phyloP scores from a whole-genome alignment of 1,140 invertebrate species.

The Plutomurus gul region DNA sequence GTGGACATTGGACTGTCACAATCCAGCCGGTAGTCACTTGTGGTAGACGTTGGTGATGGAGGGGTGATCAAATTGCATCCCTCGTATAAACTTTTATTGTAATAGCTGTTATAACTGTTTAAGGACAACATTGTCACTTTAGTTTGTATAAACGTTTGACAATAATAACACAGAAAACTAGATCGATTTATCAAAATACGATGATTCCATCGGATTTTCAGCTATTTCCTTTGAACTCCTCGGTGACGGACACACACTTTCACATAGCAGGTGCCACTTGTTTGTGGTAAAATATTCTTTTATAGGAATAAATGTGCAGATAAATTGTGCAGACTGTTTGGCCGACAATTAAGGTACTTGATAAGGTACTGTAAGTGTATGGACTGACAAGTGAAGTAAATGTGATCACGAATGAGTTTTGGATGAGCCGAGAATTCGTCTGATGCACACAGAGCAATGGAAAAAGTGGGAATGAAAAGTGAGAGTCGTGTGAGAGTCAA shows the following conservation, averaged over 20 bases:
- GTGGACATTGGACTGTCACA: conserved; percentile 9
- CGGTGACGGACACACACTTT: too few relatives aligned
- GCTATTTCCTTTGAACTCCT: too few relatives aligned
- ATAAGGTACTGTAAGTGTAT: too few relatives aligned
- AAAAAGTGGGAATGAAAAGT: conserved; percentile 27
- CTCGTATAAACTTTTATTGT: not conserved
- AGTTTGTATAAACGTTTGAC: not conserved
- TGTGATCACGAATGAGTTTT: not conserved
- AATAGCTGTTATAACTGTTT: conserved; percentile 13
- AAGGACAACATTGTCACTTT: conserved; percentile 2
- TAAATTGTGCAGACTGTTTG: too few relatives aligned
- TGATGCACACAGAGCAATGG: conserved; percentile 16
- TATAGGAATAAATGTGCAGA: too few relatives aligned
- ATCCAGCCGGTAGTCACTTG: conserved; percentile 7
- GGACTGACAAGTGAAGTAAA: too few relatives aligned
- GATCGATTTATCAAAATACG: too few relatives aligned
- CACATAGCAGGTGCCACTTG: too few relatives aligned
- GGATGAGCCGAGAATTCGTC: not conserved
- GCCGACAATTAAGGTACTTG: too few relatives aligned
- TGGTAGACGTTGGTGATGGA: conserved; percentile 5
- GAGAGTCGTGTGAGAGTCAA: conserved; percentile 25
- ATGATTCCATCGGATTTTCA: too few relatives aligned
- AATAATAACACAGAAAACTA: not conserved
- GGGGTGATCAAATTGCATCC: not conserved
- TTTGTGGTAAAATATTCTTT: too few relatives aligned